Conservation (phyloP, 92 coral and sea anemone species). For the Montipora capitata region DNA sequence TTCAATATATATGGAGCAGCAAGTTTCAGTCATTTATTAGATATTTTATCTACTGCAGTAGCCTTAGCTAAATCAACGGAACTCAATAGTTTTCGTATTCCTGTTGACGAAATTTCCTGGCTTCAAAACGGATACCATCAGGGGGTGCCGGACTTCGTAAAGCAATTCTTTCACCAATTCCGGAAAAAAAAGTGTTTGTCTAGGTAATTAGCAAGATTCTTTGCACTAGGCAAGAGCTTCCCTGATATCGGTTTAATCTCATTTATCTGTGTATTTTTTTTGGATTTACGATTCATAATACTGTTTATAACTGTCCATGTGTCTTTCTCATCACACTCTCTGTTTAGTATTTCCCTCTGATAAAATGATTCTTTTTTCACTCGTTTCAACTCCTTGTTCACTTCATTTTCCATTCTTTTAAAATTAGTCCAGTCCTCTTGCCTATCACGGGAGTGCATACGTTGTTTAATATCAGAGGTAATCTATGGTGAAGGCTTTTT, state of each 20-base stretch:
- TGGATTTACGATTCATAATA: conserved; percentile 31
- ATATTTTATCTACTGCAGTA: neutral
- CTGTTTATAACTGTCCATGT: conserved; percentile 56
- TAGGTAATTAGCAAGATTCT: too few species aligned
- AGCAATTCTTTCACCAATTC: too few species aligned
- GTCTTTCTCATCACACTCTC: conserved; percentile 23
- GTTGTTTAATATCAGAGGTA: conserved; percentile 29
- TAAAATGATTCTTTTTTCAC: conserved; percentile 17
- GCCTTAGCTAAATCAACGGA: neutral
- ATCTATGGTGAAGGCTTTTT: conserved; percentile 72
- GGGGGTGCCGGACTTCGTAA: too few species aligned
- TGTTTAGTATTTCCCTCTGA: neutral
- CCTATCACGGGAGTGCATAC: conserved; percentile 20
- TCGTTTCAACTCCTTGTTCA: conserved; percentile 38
- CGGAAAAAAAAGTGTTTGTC: too few species aligned
- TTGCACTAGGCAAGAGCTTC: too few species aligned
- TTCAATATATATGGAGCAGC: neutral
- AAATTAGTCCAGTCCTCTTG: conserved; percentile 61
- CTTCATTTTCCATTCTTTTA: conserved; percentile 33
- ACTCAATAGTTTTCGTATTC: too few species aligned
- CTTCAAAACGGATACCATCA: too few species aligned
- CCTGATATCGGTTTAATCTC: neutral
- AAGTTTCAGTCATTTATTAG: neutral
- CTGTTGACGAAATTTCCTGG: too few species aligned
- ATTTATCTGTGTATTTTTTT: neutral